Conservation (phyloP, 2,888 invertebrate species). For the Protula sp. region DNA sequence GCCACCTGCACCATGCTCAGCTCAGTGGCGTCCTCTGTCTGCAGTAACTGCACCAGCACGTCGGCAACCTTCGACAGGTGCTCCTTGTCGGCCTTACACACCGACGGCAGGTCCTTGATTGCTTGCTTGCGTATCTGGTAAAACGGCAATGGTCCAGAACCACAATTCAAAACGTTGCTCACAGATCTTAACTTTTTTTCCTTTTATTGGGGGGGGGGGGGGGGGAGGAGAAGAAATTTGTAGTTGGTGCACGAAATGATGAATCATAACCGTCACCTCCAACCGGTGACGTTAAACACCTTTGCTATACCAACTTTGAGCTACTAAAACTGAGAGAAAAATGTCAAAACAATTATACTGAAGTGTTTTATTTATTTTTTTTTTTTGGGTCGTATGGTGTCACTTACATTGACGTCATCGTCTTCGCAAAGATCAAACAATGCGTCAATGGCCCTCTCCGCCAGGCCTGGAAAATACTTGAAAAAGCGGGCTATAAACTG, state of each 20-base stretch:
- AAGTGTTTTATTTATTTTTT: too few relatives aligned
- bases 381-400: too few relatives aligned
- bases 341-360: too few relatives aligned
- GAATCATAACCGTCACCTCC: too few relatives aligned
- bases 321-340: too few relatives aligned
- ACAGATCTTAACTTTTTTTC: too few relatives aligned
- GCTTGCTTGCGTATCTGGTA: conserved; percentile 85
- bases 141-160: neutral
- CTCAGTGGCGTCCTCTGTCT: conserved; percentile 73
- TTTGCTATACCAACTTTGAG: too few relatives aligned
- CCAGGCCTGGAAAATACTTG: conserved; percentile 78
- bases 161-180: neutral
- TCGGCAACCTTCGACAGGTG: conserved; percentile 83
- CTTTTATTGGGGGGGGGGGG: too few relatives aligned
- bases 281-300: too few relatives aligned
- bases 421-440: conserved; percentile 93
- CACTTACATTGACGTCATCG: conserved; percentile 79
- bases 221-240: too few relatives aligned
- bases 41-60: conserved; percentile 83
- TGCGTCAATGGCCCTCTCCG: conserved; percentile 84
- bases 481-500: conserved; percentile 94
- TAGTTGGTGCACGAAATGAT: too few relatives aligned
- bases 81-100: conserved; percentile 80
- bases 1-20: conserved; percentile 78
- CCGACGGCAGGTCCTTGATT: conserved; percentile 79